Conservation (phyloP, 1,140 invertebrate species). For the Apocrypta bakeri region DNA sequence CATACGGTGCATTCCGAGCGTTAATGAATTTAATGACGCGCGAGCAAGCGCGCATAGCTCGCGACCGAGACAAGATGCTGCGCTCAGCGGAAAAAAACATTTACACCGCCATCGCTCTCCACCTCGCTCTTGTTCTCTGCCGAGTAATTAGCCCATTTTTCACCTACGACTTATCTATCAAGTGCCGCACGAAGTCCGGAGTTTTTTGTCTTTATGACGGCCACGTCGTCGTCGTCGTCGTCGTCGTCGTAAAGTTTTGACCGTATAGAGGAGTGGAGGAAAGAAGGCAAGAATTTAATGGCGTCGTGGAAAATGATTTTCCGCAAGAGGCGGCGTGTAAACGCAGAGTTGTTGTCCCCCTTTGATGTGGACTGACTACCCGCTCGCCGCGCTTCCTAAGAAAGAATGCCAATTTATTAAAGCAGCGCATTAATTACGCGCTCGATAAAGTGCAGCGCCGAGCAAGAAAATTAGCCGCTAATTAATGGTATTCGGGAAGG, state of each 20-base stretch:
- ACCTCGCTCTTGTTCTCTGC: not conserved
- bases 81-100: not conserved
- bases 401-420: slow-evolving; percentile 53
- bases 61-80: not conserved
- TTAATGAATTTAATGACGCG: slow-evolving; percentile 51
- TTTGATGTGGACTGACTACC: slow-evolving; percentile 19
- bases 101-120: no score
- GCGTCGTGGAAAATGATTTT: slow-evolving; percentile 50
- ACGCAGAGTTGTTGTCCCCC: not conserved
- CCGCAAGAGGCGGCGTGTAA: slow-evolving; percentile 33
- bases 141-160: slow-evolving; percentile 52
- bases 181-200: not conserved
- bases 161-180: slow-evolving; percentile 20
- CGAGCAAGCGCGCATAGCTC: not conserved
- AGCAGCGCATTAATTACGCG: slow-evolving; percentile 50
- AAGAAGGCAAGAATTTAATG: slow-evolving; percentile 19
- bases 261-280: not conserved
- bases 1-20: slow-evolving; percentile 24
- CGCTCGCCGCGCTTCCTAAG: slow-evolving; percentile 13
- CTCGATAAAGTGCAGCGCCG: slow-evolving; percentile 44
- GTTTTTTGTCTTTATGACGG: not conserved
- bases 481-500: slow-evolving; percentile 46
- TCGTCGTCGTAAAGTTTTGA: not conserved
- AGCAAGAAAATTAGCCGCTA: slow-evolving; percentile 40
- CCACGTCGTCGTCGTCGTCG: not conserved